Conservation (phyloP, 2,888 invertebrate genomes). For the Coecobrya sp. region DNA sequence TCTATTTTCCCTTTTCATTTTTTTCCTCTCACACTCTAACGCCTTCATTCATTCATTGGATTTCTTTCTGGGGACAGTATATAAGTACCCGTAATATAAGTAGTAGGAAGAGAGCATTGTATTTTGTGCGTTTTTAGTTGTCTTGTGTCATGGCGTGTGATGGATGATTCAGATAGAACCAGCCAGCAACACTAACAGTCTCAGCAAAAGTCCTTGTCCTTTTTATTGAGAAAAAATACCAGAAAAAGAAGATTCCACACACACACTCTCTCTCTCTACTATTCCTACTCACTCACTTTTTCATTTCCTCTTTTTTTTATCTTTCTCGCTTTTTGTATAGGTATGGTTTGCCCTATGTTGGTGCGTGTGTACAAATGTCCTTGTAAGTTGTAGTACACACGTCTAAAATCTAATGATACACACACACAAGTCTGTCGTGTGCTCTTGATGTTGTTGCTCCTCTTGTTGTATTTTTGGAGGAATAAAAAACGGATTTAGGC, state of each 20-base stretch:
- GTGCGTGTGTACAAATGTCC: background rate
- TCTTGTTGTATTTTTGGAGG: background rate
- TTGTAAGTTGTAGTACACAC: too few relatives aligned
- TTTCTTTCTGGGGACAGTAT: background rate
- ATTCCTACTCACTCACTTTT: background rate
- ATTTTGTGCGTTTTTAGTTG: slow-evolving; percentile 35
- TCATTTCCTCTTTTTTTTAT: background rate
- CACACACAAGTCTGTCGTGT: too few relatives aligned
- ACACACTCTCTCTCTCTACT: background rate
- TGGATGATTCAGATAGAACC: slow-evolving; percentile 10
- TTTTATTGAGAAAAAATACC: background rate
- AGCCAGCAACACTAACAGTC: background rate
- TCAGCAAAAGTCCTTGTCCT: too few relatives aligned
- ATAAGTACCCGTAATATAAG: too few relatives aligned
- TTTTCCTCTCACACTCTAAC: background rate
- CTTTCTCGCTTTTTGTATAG: too few relatives aligned
- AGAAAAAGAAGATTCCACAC: background rate
- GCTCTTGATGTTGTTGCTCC: background rate
- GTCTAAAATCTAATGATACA: too few relatives aligned
- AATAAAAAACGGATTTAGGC: slow-evolving; percentile 23
- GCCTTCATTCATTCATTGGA: slow-evolving; percentile 41
- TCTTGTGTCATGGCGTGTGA: slow-evolving; percentile 42
- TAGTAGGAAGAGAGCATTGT: background rate
- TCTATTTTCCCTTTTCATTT: slow-evolving; percentile 8
- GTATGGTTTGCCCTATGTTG: background rate